Conservation (phyloP, 1,140 invertebrate species). For the Orius laevigatus region DNA sequence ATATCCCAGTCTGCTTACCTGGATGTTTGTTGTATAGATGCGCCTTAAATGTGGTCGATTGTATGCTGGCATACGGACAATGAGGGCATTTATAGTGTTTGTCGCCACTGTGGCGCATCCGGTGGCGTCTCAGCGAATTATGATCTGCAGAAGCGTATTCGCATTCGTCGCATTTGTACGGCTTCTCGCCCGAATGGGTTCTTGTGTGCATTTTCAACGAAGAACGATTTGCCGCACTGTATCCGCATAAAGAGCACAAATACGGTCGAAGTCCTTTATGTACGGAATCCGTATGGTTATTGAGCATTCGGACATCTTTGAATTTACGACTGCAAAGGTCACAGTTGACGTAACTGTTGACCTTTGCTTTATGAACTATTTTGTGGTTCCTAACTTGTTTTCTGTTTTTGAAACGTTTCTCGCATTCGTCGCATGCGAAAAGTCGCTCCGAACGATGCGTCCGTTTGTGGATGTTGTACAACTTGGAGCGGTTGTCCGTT, state of each 20-base stretch:
- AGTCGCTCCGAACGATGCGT: slow-evolving; percentile 45
- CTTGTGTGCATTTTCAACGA: slow-evolving; percentile 53
- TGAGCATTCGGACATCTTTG: slow-evolving; percentile 37
- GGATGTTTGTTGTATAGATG: slow-evolving; percentile 35
- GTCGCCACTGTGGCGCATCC: slow-evolving; percentile 32
- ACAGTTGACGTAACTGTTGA: slow-evolving; percentile 26
- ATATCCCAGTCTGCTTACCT: slow-evolving; percentile 14
- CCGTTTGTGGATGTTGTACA: slow-evolving; percentile 48
- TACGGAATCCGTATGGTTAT: slow-evolving; percentile 41
- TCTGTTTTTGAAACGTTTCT: slow-evolving; percentile 58
- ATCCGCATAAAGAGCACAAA: slow-evolving; percentile 54
- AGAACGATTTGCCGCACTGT: slow-evolving; percentile 40
- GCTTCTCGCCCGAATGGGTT: slow-evolving; percentile 60
- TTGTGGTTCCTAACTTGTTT: slow-evolving; percentile 54
- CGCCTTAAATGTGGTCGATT: slow-evolving; percentile 44
- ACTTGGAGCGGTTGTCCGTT: slow-evolving; percentile 29
- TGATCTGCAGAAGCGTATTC: slow-evolving; percentile 60
- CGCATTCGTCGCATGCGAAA: slow-evolving; percentile 46
- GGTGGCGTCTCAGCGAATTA: slow-evolving; percentile 63
- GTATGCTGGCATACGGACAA: slow-evolving; percentile 42
- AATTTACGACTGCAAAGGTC: slow-evolving; percentile 43
- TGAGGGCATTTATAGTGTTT: slow-evolving; percentile 20
- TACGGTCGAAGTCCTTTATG: slow-evolving; percentile 41
- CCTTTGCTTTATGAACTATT: slow-evolving; percentile 33
- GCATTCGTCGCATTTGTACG: slow-evolving; percentile 63